Evolutionary conservation across 2,797 vertebrate species (phyloP).

Genomic region (Rhadinocentrus ornatus): DNA sequence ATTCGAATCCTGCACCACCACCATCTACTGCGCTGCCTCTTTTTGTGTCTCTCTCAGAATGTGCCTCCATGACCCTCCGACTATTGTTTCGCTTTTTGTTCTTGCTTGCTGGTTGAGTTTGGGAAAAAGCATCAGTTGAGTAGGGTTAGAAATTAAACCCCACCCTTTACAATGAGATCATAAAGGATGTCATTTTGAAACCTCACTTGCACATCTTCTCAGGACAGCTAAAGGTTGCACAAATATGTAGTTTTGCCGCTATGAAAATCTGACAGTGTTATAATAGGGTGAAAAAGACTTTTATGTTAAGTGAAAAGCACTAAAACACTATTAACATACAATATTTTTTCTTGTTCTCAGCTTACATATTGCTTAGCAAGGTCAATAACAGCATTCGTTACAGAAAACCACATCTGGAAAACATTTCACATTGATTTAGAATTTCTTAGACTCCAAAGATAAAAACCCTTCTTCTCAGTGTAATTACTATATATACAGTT

Average conservation of each 20-base stretch:
- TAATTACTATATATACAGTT: constrained; percentile 26
- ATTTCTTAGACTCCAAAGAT: constrained; percentile 34
- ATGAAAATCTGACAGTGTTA: not conserved
- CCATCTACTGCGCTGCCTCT: too few relatives aligned
- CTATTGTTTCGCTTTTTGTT: too few relatives aligned
- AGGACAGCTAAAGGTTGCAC: not conserved
- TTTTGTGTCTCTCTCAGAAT: too few relatives aligned
- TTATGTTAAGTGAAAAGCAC: not conserved
- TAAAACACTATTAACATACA: not conserved
- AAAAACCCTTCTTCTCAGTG: constrained; percentile 22
- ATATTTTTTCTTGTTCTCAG: constrained; percentile 31
- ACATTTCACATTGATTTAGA: constrained; percentile 59
- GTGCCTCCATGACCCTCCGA: too few relatives aligned
- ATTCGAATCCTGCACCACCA: too few relatives aligned
- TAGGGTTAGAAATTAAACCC: too few relatives aligned
- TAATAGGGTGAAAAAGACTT: not conserved
- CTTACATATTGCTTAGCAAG: constrained; percentile 57
- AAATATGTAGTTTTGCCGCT: not conserved
- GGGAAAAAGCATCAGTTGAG: not conserved
- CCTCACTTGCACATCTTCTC: not conserved
- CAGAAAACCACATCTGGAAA: constrained; percentile 55
- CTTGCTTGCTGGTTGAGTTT: too few relatives aligned
- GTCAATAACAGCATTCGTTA: constrained; percentile 53
- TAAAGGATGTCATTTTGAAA: not conserved
- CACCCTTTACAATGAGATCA: not conserved